Conservation (phyloP, 1,140 invertebrate genomes). For the Aphis gossypii region DNA sequence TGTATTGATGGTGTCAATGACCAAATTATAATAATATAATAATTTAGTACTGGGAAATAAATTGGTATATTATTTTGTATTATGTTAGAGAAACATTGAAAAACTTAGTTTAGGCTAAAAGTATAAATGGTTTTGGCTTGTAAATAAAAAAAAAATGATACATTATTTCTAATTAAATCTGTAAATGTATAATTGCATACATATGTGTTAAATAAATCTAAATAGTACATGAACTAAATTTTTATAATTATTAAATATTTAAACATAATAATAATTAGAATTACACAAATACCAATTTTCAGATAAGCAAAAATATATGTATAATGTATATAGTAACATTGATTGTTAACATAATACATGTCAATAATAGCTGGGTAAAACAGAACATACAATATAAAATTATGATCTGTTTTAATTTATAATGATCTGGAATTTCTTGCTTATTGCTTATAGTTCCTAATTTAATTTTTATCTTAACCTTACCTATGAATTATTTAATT, state of each 20-base stretch:
- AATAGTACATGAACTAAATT: too few species aligned
- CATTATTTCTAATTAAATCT: too few species aligned
- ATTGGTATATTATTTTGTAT: too few species aligned
- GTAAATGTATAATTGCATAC: too few species aligned
- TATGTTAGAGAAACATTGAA: too few species aligned
- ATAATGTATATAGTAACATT: background rate
- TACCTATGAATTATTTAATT: background rate
- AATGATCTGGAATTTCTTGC: background rate
- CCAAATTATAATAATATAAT: too few species aligned
- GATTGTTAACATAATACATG: conserved; percentile 38
- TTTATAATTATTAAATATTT: background rate
- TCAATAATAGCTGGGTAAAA: conserved; percentile 11
- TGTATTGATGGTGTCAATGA: too few species aligned
- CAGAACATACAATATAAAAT: background rate
- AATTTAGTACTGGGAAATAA: too few species aligned
- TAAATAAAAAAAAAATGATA: too few species aligned
- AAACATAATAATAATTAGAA: background rate
- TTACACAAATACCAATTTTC: background rate
- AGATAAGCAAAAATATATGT: background rate
- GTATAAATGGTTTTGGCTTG: too few species aligned
- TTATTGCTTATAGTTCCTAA: background rate
- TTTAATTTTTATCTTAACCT: background rate
- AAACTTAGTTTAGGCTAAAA: too few species aligned
- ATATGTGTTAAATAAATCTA: too few species aligned
- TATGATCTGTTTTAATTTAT: background rate